Evolutionary conservation across 2,888 invertebrate genomes (phyloP).

Genomic region (Mamestra brassicae): DNA sequence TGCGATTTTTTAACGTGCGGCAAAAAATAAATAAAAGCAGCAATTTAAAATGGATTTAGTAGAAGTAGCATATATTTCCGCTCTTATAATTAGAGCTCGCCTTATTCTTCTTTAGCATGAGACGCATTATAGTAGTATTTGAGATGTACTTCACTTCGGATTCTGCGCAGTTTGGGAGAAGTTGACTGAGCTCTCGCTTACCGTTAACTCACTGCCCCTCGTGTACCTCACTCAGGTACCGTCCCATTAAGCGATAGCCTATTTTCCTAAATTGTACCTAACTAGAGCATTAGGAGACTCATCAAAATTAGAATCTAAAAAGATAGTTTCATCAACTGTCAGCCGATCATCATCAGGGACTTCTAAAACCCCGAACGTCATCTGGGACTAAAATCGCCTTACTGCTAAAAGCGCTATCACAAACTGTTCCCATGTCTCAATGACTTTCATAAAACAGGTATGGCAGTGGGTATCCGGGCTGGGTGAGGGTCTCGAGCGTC

Average conservation of each 20-base stretch:
- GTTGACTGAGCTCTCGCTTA: background rate
- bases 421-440: background rate
- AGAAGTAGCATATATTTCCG: too few species aligned
- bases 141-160: too few species aligned
- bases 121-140: background rate
- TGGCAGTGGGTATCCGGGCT: conserved; percentile 97
- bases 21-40: too few species aligned
- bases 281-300: too few species aligned
- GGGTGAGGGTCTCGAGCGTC: conserved; percentile 96
- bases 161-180: background rate
- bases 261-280: background rate
- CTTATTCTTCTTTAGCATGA: background rate
- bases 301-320: background rate
- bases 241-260: background rate
- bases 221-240: background rate
- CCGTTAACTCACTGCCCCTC: background rate
- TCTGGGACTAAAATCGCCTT: background rate
- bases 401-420: background rate
- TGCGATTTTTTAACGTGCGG: too few species aligned
- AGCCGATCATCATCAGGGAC: background rate
- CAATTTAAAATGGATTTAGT: too few species aligned
- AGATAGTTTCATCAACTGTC: background rate
- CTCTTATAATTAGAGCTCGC: too few species aligned
- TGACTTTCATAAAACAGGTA: conserved; percentile 90
- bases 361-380: background rate